Percentiles rank a stretch among this genome's conserved stretches.
These are phyloP conservation scores for Triplophysa tibetana DNA, from an alignment of 2,113 vertebrate species.

Conservation along the genomic window DNA sequence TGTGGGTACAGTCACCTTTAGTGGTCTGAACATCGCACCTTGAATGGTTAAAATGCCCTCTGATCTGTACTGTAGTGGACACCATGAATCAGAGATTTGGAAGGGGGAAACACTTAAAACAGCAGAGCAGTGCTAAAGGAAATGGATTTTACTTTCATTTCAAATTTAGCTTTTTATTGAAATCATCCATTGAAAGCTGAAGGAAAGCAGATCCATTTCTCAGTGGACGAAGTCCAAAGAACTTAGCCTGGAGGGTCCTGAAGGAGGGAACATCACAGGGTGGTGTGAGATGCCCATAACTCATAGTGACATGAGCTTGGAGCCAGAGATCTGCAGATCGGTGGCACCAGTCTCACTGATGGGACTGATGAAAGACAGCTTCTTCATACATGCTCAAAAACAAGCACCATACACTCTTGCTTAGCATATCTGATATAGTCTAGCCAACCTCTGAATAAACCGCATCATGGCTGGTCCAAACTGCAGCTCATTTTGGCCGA, in stretches of 20 bases:
- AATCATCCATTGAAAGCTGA: constrained; percentile 20
- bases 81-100: too few species aligned
- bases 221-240: constrained; percentile 7
- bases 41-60: neutral
- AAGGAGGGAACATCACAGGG: constrained; percentile 21
- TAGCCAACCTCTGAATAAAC: too few species aligned
- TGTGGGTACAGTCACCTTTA: too few species aligned
- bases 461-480: too few species aligned
- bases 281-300: constrained; percentile 48
- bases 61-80: too few species aligned
- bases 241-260: constrained; percentile 32
- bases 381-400: constrained; percentile 17
- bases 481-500: too few species aligned
- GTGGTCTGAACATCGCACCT: neutral
- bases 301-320: constrained; percentile 43
- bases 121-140: neutral
- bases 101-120: too few species aligned
- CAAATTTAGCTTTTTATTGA: neutral
- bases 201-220: constrained; percentile 12
- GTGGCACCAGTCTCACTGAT: constrained; percentile 31
- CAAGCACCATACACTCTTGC: neutral
- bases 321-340: constrained; percentile 10
- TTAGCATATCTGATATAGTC: too few species aligned
- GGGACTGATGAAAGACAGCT: constrained; percentile 29
- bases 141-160: constrained; percentile 7